Conservation (phyloP, 1,140 invertebrate genomes). For the Melanaphis sacchari region DNA sequence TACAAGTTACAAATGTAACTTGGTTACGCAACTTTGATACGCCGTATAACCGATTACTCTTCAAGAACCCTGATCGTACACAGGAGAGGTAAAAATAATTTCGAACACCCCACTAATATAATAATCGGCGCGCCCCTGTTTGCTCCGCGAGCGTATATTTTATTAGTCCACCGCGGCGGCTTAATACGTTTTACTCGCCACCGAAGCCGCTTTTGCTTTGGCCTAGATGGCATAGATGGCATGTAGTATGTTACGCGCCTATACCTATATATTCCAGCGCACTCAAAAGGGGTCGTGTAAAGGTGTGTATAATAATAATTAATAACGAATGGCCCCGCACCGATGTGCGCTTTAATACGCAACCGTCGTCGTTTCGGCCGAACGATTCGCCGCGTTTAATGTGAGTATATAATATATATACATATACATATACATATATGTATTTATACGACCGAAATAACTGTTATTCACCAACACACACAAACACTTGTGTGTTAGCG, state of each 20-base stretch:
- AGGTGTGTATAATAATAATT: constrained; percentile 15
- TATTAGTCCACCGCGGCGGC: not conserved
- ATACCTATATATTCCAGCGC: not conserved
- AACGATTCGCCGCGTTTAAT: constrained; percentile 19
- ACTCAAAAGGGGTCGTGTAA: not conserved
- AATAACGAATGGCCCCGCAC: not conserved
- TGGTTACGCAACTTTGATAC: not conserved
- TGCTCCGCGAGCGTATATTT: not conserved
- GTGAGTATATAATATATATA: not conserved
- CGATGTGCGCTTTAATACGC: not conserved
- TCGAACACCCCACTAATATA: not conserved
- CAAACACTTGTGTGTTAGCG: not conserved
- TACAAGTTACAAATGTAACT: not conserved
- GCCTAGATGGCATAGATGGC: not conserved
- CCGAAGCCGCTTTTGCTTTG: not conserved
- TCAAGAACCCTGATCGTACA: not conserved
- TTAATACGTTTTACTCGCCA: not conserved
- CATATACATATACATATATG: not conserved
- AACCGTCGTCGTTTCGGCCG: not conserved
- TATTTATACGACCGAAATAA: constrained; percentile 10
- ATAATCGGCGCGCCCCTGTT: not conserved
- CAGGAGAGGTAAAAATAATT: not conserved
- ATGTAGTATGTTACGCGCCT: not conserved
- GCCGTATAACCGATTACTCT: not conserved
- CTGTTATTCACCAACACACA: not conserved